A percentile compares a stretch with the other conserved stretches of the same genome.
These are phyloP conservation scores for Pteropus rufus DNA, from an alignment of 2,797 vertebrate genomes.

Conservation along the genomic window DNA sequence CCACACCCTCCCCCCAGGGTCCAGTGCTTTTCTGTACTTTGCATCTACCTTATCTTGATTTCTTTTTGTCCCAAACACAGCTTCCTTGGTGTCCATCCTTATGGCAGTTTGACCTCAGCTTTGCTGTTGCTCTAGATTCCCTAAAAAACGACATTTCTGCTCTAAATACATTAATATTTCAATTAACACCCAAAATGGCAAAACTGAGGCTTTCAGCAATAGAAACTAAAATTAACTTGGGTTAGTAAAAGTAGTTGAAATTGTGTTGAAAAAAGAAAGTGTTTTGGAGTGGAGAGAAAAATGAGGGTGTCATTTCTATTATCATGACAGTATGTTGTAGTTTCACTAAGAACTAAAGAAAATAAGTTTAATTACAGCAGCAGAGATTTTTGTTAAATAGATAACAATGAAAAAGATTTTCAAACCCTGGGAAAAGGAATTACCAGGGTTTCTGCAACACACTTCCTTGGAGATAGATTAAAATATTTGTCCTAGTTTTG, in stretches of 20 bases:
- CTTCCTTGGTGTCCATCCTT: conserved; percentile 76
- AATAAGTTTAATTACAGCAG: conserved; percentile 7
- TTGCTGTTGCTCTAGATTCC: conserved; percentile 78
- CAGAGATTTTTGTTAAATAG: conserved; percentile 14
- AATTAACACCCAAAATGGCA: conserved; percentile 68
- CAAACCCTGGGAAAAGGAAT: not conserved
- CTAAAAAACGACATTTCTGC: conserved; percentile 77
- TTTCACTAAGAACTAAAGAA: conserved; percentile 45
- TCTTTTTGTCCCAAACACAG: conserved; percentile 77
- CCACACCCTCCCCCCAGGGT: not conserved
- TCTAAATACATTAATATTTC: conserved; percentile 77
- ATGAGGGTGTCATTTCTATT: not conserved
- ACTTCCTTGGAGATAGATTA: not conserved
- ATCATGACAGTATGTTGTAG: not conserved
- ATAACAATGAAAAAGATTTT: not conserved
- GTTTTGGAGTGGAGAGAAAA: not conserved
- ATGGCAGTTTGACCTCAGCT: conserved; percentile 77
- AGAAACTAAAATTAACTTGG: conserved; percentile 49
- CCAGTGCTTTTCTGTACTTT: conserved; percentile 61
- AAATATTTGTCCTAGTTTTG: not conserved
- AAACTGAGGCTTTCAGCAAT: conserved; percentile 44
- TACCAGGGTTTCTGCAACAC: not conserved
- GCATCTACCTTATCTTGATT: conserved; percentile 72
- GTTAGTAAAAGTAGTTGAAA: conserved; percentile 49
- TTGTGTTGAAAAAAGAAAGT: conserved; percentile 18